phyloP scores from a whole-genome alignment of 2,888 invertebrate species.

The Hirtodrosophila alboralis region DNA sequence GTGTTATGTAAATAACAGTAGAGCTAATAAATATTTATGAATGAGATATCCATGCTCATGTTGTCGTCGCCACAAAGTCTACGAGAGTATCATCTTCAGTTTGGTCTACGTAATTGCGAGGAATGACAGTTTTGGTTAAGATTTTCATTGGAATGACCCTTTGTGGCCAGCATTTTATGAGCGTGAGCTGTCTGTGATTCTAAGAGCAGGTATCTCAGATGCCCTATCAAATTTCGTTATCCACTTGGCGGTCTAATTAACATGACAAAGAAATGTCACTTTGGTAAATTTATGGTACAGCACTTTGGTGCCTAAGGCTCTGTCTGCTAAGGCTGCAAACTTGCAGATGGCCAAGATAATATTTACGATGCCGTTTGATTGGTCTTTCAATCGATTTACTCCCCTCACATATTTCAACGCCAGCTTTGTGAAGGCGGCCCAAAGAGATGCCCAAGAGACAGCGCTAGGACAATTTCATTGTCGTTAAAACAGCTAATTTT shows the following conservation, averaged over 20 bases:
- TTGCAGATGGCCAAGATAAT: conserved; percentile 71
- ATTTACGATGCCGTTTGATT: conserved; percentile 78
- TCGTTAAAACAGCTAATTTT: conserved; percentile 80
- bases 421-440: conserved; percentile 27
- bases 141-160: conserved; percentile 53
- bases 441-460: conserved; percentile 9
- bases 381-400: conserved; percentile 68
- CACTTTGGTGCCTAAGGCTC: conserved; percentile 50
- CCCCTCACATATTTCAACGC: conserved; percentile 49
- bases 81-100: conserved; percentile 23
- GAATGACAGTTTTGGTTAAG: conserved; percentile 33
- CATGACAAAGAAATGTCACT: conserved; percentile 80
- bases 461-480: conserved; percentile 67
- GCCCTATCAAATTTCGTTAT: conserved; percentile 77
- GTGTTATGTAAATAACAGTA: conserved; percentile 45
- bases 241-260: conserved; percentile 80
- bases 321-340: conserved; percentile 49
- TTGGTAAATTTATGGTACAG: conserved; percentile 67
- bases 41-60: conserved; percentile 50
- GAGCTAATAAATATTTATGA: conserved; percentile 56
- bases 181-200: conserved; percentile 30
- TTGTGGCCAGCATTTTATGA: conserved; percentile 45
- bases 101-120: conserved; percentile 14
- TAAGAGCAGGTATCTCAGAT: conserved; percentile 71
- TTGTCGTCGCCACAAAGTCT: conserved; percentile 67